Percentiles rank a stretch among this genome's conserved stretches.
Conservation (phyloP, 2,888 invertebrate genomes). For the Aphodius sticticus region DNA sequence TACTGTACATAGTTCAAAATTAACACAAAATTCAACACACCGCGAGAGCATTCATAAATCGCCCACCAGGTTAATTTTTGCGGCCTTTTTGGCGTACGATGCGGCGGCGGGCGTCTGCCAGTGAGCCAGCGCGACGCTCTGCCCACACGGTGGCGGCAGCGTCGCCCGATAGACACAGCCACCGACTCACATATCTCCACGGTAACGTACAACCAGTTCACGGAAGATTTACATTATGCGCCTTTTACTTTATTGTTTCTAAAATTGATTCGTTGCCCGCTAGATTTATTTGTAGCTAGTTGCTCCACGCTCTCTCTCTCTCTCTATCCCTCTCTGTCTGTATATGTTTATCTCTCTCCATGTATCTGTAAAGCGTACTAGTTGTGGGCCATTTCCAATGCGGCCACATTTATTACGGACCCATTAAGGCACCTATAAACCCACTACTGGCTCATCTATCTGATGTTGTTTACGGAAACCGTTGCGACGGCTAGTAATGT, state of each 20-base stretch:
- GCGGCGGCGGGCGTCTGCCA: background rate
- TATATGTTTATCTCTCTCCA: too few species aligned
- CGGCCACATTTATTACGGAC: background rate
- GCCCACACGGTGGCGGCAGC: background rate
- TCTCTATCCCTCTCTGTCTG: background rate
- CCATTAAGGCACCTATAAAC: background rate
- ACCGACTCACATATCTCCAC: constrained; percentile 38
- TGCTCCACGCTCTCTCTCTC: background rate
- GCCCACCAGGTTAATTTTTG: background rate
- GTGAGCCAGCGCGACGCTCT: background rate
- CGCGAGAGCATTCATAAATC: background rate
- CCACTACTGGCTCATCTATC: background rate
- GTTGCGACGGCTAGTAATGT: too few species aligned
- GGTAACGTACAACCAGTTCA: constrained; percentile 41
- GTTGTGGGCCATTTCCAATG: background rate
- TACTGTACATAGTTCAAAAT: too few species aligned
- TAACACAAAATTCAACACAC: too few species aligned
- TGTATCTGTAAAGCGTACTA: too few species aligned
- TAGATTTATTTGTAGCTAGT: background rate
- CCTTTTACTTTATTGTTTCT: constrained; percentile 33
- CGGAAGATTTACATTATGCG: constrained; percentile 32
- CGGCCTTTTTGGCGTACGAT: background rate
- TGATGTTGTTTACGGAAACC: too few species aligned
- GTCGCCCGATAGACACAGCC: constrained; percentile 17
- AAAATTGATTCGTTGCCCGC: constrained; percentile 24